Evolutionary conservation across 2,888 invertebrate genomes (phyloP), one percentile per base, ranked within the genome.

Genomic region (Drosophila neonasuta): DNA sequence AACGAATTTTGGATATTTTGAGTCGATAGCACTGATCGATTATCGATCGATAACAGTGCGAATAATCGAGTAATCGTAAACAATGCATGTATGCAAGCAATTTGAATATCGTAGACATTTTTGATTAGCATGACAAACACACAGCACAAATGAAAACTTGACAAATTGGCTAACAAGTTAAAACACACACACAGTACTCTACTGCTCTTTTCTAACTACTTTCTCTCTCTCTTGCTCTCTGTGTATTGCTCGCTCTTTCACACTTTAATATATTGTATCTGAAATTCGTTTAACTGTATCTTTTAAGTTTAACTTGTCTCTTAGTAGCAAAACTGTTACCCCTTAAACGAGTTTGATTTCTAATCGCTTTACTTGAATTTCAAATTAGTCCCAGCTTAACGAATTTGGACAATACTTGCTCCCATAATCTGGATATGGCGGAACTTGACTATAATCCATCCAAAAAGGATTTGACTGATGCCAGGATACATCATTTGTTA

Each of bases 381-480:
- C 49, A 11, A 11, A 55, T 55, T 91, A 96, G 96, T 90, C 95
- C 95, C 70, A 96, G 96, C 91, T 94, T 96, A 90, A 96, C 95
- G 88, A 96, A 96, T 91, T 92, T 96, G 90, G 96, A 97, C 90
- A 90, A 89, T 73, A 93, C 95, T 1, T 96, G 96, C 72, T 95
- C 95, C 0, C 96, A 97, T 94, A 97, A 97, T 90, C 94, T 98
- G 86, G 98, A 98, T 89, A 95, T 97, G 93, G 97, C 97, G 90
- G 97, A 97, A 88, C 91, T 97, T 88, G 97, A 97, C 89, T 97
- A 97, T 89, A 96, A 96, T 92, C 97, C 97, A 55, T 96, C 96
- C 61, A 95, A 95, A 89, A 97, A 97, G 91, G 97, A 97, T 92
- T 92, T 97, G 64, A 97, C 97, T 1, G 97, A 98, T 90, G 97